Conservation (phyloP, 2,113 vertebrate genomes). For the Antechinus flavipes region DNA sequence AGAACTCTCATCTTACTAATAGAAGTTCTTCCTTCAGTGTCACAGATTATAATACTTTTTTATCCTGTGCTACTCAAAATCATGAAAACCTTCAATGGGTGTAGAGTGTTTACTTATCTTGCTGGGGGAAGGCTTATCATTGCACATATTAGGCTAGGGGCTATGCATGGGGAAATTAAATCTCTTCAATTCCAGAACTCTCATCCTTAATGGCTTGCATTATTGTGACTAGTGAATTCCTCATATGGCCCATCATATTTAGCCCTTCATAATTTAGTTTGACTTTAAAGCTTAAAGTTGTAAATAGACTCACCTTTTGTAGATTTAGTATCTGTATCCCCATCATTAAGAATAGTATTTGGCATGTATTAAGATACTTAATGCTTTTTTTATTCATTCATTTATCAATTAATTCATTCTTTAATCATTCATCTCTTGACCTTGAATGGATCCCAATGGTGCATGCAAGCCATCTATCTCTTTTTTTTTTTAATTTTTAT, state of each 20-base stretch:
- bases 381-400: not conserved
- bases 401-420: not conserved
- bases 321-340: not conserved
- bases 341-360: not conserved
- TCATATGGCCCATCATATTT: not conserved
- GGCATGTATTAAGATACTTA: not conserved
- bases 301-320: not conserved
- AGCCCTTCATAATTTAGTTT: not conserved
- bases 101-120: not conserved
- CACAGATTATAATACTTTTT: not conserved
- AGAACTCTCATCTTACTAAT: not conserved
- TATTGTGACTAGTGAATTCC: not conserved
- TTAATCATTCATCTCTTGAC: not conserved
- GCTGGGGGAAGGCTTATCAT: too few relatives aligned
- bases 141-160: too few relatives aligned
- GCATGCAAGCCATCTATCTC: too few relatives aligned
- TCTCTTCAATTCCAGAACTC: not conserved
- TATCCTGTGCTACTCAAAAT: not conserved
- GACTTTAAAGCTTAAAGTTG: not conserved
- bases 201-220: not conserved
- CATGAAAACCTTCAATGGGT: not conserved
- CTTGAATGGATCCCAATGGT: not conserved
- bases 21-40: not conserved
- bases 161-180: not conserved
- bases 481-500: too few relatives aligned